A percentile compares a stretch with the other conserved stretches of the same genome.
Conservation (phyloP, 2,113 vertebrate species). For the Ursus arctos region DNA sequence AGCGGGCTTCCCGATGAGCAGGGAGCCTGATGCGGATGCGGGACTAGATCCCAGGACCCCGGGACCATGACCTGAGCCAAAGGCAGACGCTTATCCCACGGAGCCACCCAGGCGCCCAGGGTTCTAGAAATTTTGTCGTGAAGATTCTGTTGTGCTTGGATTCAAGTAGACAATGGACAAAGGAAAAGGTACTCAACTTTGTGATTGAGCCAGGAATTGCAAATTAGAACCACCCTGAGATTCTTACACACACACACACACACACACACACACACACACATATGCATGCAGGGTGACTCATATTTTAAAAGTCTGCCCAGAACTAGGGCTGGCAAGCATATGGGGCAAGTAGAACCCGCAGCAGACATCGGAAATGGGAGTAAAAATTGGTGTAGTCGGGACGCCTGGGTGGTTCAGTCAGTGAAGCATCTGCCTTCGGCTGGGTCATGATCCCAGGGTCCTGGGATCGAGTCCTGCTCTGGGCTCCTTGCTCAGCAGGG, state of each 20-base stretch:
- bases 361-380: neutral
- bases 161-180: neutral
- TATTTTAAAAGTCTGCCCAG: neutral
- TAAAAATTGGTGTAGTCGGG: neutral
- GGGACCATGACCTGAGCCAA: too few species aligned
- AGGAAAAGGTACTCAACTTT: neutral
- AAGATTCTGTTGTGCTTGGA: neutral
- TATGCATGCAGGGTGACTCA: neutral
- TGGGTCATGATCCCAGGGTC: too few species aligned
- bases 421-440: too few species aligned
- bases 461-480: too few species aligned
- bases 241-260: neutral
- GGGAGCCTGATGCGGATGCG: fast-evolving
- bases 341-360: neutral
- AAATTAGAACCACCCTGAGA: neutral
- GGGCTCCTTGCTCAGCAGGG: too few species aligned
- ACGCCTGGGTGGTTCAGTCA: too few species aligned
- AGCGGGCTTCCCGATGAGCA: too few species aligned
- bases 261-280: too few species aligned
- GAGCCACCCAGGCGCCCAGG: too few species aligned
- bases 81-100: too few species aligned
- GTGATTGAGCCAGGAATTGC: neutral
- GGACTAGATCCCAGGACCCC: too few species aligned
- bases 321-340: neutral
- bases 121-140: neutral